Base-by-base conservation (phyloP, 2,113 vertebrate species). In the Hemiscyllium ocellatum region DNA sequence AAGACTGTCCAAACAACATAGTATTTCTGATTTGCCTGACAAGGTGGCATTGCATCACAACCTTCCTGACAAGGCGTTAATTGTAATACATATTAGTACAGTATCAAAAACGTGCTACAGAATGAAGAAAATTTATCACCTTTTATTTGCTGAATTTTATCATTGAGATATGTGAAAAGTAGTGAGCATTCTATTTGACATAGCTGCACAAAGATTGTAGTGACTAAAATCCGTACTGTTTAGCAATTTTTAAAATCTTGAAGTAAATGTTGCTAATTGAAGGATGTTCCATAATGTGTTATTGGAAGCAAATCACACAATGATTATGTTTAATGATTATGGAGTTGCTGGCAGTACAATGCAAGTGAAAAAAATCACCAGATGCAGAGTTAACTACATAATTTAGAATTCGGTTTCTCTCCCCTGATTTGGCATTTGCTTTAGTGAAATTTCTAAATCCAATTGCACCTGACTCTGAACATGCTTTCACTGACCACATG, bases 41-140 rank as follows among this genome's bases (percentile, higher is more conserved):
- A 94, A 24, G 66, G 22, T 94, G 66, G 37, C 22, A 94, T 47
- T 47, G 42, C 66, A 94, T 72, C 50, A 33, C 17, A 69, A 52
- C 13, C 33, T 29, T 47, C 24, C 94, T 52, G 68, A 29, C 68
- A 95, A 70, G 94, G 42, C 72, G 42, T 72, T 95, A 95, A 95
- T 95, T 72, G 68, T 72, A 70, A 72, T 72, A 29, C 93, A 94
- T 66, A 94, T 94, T 47, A 42, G 22, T 42, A 70, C 37, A 47
- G 91, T 7, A 70, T 50, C 93, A 94, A 70, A 70, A 94, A 94
- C 12, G 66, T 70, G 93, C 17, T 33, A 70, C 37, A 50, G 93
- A 37, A 26, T 68, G 42, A 70, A 42, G 47, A 68, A 94, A 94
- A 94, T 37, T 94, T 94, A 94, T 94, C 22, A 50, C 22, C 93